Evolutionary conservation across 2,888 invertebrate genomes (phyloP).

Genomic region (Caenorhabditis imperialis): DNA sequence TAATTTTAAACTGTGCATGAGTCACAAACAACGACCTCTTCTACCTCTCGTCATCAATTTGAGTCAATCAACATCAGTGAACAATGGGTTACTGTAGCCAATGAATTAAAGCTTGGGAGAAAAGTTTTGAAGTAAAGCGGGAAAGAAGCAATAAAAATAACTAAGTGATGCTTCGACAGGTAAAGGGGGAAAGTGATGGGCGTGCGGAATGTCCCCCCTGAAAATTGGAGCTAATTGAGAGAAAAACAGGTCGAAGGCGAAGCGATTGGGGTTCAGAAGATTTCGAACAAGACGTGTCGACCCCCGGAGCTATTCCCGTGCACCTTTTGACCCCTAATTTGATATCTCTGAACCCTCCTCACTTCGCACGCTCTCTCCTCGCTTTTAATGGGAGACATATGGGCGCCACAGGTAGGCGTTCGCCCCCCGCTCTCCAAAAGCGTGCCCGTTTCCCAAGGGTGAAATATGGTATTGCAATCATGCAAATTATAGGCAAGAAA

Average conservation of each 20-base stretch:
- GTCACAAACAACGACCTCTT: too few relatives aligned
- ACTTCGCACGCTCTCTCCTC: slow-evolving; percentile 2
- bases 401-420: slow-evolving; percentile 47
- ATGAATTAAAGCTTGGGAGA: background rate
- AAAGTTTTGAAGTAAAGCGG: slow-evolving; percentile 25
- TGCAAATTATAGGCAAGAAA: slow-evolving; percentile 38
- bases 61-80: too few relatives aligned
- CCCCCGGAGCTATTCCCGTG: slow-evolving; percentile 4
- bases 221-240: slow-evolving; percentile 44
- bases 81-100: slow-evolving; percentile 22
- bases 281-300: slow-evolving; percentile 29
- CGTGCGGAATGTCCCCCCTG: slow-evolving; percentile 8
- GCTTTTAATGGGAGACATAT: slow-evolving; percentile 45
- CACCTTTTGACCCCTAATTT: slow-evolving; percentile 45
- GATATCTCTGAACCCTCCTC: slow-evolving; percentile 30
- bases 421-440: slow-evolving; percentile 2
- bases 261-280: slow-evolving; percentile 9
- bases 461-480: slow-evolving; percentile 51
- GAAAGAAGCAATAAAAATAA: slow-evolving; percentile 35
- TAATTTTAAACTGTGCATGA: too few relatives aligned
- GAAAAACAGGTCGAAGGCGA: slow-evolving; percentile 2
- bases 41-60: too few relatives aligned
- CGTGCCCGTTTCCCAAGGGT: slow-evolving; percentile 13
- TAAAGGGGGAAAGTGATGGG: slow-evolving; percentile 7
- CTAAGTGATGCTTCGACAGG: slow-evolving; percentile 8